Base-by-base conservation (phyloP, 2,888 invertebrate species). In the Ornithoptera priamus region DNA sequence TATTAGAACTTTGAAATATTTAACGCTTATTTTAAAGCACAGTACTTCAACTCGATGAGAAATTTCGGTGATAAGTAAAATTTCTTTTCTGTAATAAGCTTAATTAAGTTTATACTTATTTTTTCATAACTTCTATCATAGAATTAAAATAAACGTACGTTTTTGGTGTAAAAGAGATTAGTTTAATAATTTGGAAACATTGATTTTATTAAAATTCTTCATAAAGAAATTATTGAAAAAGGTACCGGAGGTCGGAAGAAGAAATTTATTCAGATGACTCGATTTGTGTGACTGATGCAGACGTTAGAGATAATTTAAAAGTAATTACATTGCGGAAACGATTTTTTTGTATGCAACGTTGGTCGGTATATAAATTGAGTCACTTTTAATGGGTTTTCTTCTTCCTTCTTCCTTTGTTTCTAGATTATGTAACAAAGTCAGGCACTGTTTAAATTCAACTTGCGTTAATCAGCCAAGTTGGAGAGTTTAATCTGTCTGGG, bases 321-420 rank as follows among this genome's bases (percentile, higher is more conserved):
- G 70, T 68, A 65, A 70, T 71, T 67, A 71, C 56, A 59, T 46
- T 8, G 46, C 59, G 50, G 24, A 46, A 69, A 57, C 65, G 62
- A 71, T 75, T 75, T 73, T 73, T 70, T 65, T 65, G 71, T 70
- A 62, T 73, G 71, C 56, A 68, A 67, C 64, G 24, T 58, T 67
- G 64, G 70, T 67, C 60, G 56, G 67, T 70, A 56, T 67, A 70
- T 73, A 75, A 74, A 73, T 73, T 72, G 71, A 72, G 73, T 68
- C 75, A 76, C 76, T 76, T 76, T 79, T 79, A 81, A 81, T 80
- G 74, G 78, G 74, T 78, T 81, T 80, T 78, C 78, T 81, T 79
- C 73, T 75, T 76, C 74, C 72, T 71, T 74, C 72, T 72, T 76
- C 72, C 73, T 77, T 78, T 76, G 74, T 74, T 72, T 73, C 72